Evolutionary conservation across 1,140 invertebrate genomes (phyloP).

Genomic region (Achroia grisella): DNA sequence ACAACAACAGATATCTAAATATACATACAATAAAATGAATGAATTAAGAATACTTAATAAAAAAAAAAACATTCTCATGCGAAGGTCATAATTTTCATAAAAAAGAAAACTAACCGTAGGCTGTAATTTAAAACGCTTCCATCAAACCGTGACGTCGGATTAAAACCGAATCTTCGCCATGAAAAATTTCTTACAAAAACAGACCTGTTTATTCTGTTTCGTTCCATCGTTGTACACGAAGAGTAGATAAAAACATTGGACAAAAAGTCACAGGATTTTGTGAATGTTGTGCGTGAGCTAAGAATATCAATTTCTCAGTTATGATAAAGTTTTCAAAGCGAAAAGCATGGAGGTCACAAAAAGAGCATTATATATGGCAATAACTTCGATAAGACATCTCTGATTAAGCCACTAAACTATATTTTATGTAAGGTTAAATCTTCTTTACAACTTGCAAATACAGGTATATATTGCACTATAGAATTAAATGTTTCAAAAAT

Average conservation of each 20-base stretch:
- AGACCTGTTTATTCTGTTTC: constrained; percentile 36
- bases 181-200: constrained; percentile 32
- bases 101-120: constrained; percentile 8
- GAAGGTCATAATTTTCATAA: constrained; percentile 3
- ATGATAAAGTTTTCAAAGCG: background rate
- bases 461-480: no score
- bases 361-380: no score
- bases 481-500: no score
- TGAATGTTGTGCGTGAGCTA: constrained; percentile 15
- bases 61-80: constrained; percentile 1
- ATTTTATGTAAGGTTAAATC: no score
- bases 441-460: no score
- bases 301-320: constrained; percentile 2
- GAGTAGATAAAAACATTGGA: constrained; percentile 20
- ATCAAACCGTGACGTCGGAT: constrained; percentile 21
- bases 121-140: constrained; percentile 18
- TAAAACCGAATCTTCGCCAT: constrained; percentile 24
- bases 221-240: constrained; percentile 23
- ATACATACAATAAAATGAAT: no score
- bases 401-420: no score
- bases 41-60: background rate
- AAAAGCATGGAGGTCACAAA: no score
- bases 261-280: constrained; percentile 22
- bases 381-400: no score
- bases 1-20: no score